phyloP scores from a whole-genome alignment of 2,888 invertebrate genomes.

The Cosmia trapezina region DNA sequence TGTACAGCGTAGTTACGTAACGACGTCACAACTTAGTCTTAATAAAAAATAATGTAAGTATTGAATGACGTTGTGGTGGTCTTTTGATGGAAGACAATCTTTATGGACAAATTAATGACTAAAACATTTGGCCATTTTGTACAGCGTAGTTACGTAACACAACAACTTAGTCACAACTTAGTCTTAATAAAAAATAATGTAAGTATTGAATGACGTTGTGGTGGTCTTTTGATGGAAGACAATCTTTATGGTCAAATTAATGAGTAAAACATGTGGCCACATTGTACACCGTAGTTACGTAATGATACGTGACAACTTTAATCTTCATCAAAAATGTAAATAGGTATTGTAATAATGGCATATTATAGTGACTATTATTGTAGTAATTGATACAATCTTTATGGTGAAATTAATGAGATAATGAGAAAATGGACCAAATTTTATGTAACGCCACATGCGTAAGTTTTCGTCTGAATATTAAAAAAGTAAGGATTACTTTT shows the following conservation, averaged over 20 bases:
- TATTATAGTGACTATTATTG: too few species aligned
- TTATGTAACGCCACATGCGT: neutral
- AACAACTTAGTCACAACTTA: conserved; percentile 43
- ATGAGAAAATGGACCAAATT: neutral
- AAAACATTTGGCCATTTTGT: conserved; percentile 65
- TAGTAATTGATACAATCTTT: neutral
- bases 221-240: too few species aligned
- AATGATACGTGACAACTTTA: too few species aligned
- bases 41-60: neutral
- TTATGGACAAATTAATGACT: too few species aligned
- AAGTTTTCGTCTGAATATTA: neutral
- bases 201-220: neutral
- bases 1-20: conserved; percentile 70
- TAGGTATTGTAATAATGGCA: neutral
- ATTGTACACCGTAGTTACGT: too few species aligned
- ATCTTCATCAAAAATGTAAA: neutral
- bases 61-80: neutral
- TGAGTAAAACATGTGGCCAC: too few species aligned
- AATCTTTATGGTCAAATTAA: neutral
- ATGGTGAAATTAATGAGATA: neutral
- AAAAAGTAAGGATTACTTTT: neutral
- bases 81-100: neutral
- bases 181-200: neutral
- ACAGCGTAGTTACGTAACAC: conserved; percentile 67
- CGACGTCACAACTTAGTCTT: neutral